Percentiles rank a stretch among this genome's conserved stretches.
Conservation (phyloP, 2,888 invertebrate genomes). For the Heterodera filipjevi region DNA sequence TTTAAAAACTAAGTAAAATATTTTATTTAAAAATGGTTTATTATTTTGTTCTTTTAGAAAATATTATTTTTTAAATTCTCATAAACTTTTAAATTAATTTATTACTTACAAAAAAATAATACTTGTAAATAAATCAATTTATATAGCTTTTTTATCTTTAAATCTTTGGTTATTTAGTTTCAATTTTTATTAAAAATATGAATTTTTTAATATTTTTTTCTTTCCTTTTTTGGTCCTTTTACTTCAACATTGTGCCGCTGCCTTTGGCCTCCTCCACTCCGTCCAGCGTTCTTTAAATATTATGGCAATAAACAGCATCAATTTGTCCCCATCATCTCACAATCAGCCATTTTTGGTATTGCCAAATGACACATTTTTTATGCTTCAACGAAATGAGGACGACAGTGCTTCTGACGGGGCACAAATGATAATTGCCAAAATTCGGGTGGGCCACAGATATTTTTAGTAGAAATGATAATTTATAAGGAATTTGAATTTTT, state of each 20-base stretch:
- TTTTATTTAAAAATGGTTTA: too few species aligned
- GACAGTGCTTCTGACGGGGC: slow-evolving; percentile 24
- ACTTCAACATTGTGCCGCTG: slow-evolving; percentile 52
- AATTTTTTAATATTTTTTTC: neutral
- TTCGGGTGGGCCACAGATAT: too few species aligned
- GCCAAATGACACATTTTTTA: slow-evolving; percentile 55
- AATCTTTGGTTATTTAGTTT: too few species aligned
- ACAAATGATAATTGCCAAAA: slow-evolving; percentile 22
- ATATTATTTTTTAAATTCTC: too few species aligned
- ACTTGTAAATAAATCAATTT: too few species aligned
- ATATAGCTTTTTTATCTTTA: too few species aligned
- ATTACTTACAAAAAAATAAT: too few species aligned
- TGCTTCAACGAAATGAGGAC: slow-evolving; percentile 29
- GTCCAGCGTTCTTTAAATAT: slow-evolving; percentile 53
- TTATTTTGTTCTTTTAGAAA: too few species aligned
- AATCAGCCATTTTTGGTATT: slow-evolving; percentile 53
- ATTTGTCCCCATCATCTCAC: slow-evolving; percentile 12
- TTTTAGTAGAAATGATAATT: neutral
- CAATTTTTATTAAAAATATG: too few species aligned
- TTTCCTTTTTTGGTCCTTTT: slow-evolving; percentile 48
- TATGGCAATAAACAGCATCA: neutral
- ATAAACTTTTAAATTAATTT: too few species aligned
- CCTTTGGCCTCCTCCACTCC: slow-evolving; percentile 55
- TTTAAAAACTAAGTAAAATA: too few species aligned
- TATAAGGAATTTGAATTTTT: neutral